Base-by-base conservation (phyloP, 2,113 vertebrate genomes). In the Gavia stellata region DNA sequence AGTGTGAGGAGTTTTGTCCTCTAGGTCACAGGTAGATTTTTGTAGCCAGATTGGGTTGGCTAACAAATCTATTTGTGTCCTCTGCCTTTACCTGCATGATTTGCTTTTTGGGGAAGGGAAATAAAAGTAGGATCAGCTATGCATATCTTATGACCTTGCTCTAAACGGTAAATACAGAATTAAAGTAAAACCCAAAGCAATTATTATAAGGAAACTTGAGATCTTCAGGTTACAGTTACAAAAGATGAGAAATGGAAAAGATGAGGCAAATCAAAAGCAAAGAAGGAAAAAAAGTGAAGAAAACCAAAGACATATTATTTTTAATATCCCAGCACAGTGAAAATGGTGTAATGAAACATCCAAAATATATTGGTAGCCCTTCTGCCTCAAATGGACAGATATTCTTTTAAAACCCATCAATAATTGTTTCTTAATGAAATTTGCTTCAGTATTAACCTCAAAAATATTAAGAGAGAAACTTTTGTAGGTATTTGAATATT, bases 21-120 rank as follows among this genome's bases (percentile, higher is more conserved):
- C 19, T 53, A 92, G 73, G 95, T 97, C 42, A 4, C 70, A 92
- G 91, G 83, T 95, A 91, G 68, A 67, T 78, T 87, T 93, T 77
- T 49, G 72, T 38, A 72, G 70, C 28, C 73, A 89, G 65, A 70
- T 31, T 87, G 36, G 25, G 33, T 29, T 86, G 87, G 26, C 28
- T 93, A 82, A 93, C 78, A 90, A 90, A 94, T 82, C 40, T 88
- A 66, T 90, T 92, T 2, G 1, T n/a, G 50, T 66, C 49, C 18
- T 58, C n/a, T 72, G 38, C 13, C 23, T 91, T 82, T 66, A 89
- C 66, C 28, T 89, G 42, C 25, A 53, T 66, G 14, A 56, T 70
- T 80, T 77, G 31, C 33, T 53, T 72, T 86, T 65, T 29, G 9
- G 20, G 9, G n/a, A 84, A 56, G 28, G 11, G 13, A 84, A 58